Conservation (phyloP, 2,888 invertebrate genomes). For the Eristalinus sepulchralis region DNA sequence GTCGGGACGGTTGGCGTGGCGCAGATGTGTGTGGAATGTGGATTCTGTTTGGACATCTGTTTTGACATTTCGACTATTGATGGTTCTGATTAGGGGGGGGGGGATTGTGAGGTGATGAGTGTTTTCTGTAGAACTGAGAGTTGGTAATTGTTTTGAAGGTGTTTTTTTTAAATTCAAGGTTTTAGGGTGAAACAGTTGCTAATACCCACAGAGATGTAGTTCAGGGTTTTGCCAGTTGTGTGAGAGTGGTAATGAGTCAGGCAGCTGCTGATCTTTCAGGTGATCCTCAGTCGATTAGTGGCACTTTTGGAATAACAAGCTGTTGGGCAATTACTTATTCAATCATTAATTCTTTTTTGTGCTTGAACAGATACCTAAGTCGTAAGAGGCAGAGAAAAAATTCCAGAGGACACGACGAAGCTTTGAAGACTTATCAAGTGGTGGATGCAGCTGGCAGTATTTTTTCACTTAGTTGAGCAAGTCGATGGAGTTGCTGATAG, state of each 20-base stretch:
- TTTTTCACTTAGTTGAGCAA: too few relatives aligned
- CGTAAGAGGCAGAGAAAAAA: too few relatives aligned
- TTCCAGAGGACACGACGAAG: too few relatives aligned
- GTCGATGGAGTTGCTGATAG: too few relatives aligned
- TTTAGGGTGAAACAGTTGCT: background rate
- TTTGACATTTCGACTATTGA: background rate
- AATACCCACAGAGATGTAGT: background rate
- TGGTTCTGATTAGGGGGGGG: background rate
- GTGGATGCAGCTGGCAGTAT: too few relatives aligned
- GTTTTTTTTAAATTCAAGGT: background rate
- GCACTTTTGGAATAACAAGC: too few relatives aligned
- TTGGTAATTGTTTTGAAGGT: background rate
- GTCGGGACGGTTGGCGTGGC: background rate
- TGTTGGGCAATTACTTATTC: too few relatives aligned
- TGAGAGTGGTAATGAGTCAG: background rate
- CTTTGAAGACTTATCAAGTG: too few relatives aligned
- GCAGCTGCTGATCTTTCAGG: too few relatives aligned
- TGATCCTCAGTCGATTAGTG: too few relatives aligned
- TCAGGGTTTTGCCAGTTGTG: background rate
- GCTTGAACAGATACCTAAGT: too few relatives aligned
- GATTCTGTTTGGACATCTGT: background rate
- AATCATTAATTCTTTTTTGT: too few relatives aligned
- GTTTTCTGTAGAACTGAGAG: background rate
- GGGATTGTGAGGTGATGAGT: background rate
- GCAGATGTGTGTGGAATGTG: background rate